These are phyloP conservation scores for Pagetopsis macropterus DNA, from an alignment of 2,797 vertebrate species.

Conservation along the genomic window DNA sequence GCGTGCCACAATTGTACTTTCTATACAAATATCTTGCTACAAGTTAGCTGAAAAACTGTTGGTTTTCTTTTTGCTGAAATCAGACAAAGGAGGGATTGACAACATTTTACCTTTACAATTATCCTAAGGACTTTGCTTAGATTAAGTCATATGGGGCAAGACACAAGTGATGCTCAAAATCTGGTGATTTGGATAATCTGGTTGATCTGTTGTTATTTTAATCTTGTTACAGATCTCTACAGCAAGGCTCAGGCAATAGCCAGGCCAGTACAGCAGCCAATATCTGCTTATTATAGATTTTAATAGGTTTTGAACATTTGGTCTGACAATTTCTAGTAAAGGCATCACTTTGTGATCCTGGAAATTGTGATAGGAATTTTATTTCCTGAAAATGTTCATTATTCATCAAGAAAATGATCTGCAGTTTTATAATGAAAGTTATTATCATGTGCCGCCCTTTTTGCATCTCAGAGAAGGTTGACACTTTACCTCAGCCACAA, in stretches of 20 bases:
- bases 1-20: constrained; percentile 17
- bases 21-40: constrained; percentile 18
- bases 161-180: too few species aligned
- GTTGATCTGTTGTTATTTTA: background rate
- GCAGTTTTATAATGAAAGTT: background rate
- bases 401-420: background rate
- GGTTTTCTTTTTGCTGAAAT: constrained; percentile 4
- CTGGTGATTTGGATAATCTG: background rate
- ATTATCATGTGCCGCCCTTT: background rate
- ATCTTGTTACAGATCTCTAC: background rate
- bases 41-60: background rate
- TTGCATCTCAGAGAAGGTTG: background rate
- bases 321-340: background rate
- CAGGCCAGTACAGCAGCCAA: background rate
- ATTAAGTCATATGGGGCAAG: background rate
- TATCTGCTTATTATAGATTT: background rate
- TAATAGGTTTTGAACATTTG: background rate
- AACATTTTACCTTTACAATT: background rate
- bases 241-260: background rate
- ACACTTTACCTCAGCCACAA: too few species aligned
- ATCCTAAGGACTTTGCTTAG: background rate
- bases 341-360: background rate
- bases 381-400: background rate
- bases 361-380: background rate
- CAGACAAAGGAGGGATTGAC: background rate